Base-by-base conservation (phyloP, 2,888 invertebrate species). In the Spilarctia lutea region DNA sequence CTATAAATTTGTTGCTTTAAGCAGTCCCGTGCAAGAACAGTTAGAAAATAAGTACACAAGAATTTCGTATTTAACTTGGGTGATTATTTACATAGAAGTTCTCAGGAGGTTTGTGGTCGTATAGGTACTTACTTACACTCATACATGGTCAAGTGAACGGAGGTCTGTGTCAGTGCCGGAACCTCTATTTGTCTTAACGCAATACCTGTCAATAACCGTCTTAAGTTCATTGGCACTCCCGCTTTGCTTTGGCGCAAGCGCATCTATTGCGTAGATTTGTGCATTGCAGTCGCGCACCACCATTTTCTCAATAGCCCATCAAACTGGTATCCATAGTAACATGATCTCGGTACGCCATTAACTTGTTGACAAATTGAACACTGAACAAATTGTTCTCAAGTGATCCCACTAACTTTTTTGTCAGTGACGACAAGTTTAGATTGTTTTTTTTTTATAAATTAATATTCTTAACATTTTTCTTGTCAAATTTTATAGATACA, bases 101-200 rank as follows among this genome's bases (percentile, higher is more conserved):
- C 93, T 93, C 91, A 91, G 94, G 93, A 94, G 93, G 91, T 91
- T 90, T 90, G 91, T 89, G 90, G 89, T 89, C 88, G 89, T 91
- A 88, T 88, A 81, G 89, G 90, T 88, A 88, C 87, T 86, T 81
- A 80, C 78, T 48, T 77, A 83, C 83, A 81, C 81, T 86, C 83
- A 83, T 86, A 89, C 88, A 87, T 85, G 94, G 93, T 93, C 93
- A 93, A 94, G 93, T 91, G 93, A 94, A 92, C 94, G 93, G 94
- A 91, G 94, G 93, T 93, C 93, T 91, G 92, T 91, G 92, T 93
- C 90, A 92, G 93, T 92, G 93, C 92, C 93, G 91, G 92, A 91
- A 92, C 94, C 91, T 93, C 90, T 95, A 92, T 95, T 95, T 95
- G 95, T 95, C 92, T 95, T 95, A 94, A 94, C 95, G 95, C 95